Conservation (phyloP, 2,888 invertebrate species). For the Drosophila austrosaltans region DNA sequence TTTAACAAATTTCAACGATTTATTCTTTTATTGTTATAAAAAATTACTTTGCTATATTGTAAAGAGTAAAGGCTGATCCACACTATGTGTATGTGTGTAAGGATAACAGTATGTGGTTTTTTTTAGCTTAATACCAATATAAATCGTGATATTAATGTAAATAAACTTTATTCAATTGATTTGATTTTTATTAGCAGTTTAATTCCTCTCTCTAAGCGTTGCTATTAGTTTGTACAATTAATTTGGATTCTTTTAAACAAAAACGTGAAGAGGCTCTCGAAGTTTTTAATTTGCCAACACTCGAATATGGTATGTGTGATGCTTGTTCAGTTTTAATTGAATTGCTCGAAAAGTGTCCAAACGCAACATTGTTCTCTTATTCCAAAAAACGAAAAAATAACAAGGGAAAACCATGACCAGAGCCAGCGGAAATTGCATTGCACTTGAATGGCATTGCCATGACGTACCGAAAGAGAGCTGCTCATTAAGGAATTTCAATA, state of each 20-base stretch:
- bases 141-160: no score
- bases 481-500: conserved; percentile 76
- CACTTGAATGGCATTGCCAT: conserved; percentile 45
- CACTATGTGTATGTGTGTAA: no score
- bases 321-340: conserved; percentile 54
- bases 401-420: conserved; percentile 10
- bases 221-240: background rate
- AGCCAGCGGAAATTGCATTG: conserved; percentile 63
- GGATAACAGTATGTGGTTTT: no score
- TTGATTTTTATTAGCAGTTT: no score
- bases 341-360: conserved; percentile 63
- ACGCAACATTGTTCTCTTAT: conserved; percentile 20
- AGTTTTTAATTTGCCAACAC: background rate
- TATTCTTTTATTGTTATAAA: no score
- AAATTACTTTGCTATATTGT: no score
- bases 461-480: conserved; percentile 40
- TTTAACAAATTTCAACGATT: no score
- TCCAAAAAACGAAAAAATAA: background rate
- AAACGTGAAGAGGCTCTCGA: background rate
- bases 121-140: no score
- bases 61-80: no score
- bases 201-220: no score
- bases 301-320: background rate
- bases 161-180: no score
- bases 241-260: background rate